Evolutionary conservation across 2,888 invertebrate genomes (phyloP), one percentile per base, ranked within the genome.

Genomic region (Calephelis perditalis): DNA sequence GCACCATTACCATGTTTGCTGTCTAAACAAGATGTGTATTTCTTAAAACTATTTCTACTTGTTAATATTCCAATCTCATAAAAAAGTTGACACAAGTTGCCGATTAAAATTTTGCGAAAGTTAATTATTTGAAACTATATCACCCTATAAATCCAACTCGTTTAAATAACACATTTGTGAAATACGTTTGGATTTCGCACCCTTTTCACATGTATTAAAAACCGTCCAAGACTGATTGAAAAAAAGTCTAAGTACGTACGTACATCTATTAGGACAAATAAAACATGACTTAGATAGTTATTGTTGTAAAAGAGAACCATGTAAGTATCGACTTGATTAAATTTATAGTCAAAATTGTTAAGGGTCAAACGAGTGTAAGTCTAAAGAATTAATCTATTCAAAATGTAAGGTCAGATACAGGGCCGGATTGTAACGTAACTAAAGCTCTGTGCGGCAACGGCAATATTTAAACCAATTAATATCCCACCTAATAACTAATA

Each of bases 301-400:
- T 60, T 37, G 55, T 46, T 35, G 35, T 35, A 54, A 35, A 7
- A 43, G 26, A 60, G 12, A 49, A 59, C 54, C 11, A 40, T 43
- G 8, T 56, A 73, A 73, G 74, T 81, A 82, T 82, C 75, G 74
- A 78, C 66, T 82, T 84, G 77, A 83, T 72, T 79, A 77, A 67
- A 63, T 66, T 66, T 45, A 55, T 55, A 63, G 57, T 44, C 54
- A 40, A 56, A 68, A 68, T 71, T 49, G 56, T 52, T 62, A 65
- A 65, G 70, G 70, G 70, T 66, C 66, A 65, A 65, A 63, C 61
- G 58, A 55, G 65, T 67, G 63, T 65, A 37, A 56, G 12, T 60
- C 55, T 58, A 60, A 58, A 47, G 47, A 67, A 65, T 64, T 63
- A 62, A 47, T 62, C 61, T 62, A 64, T 68, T 67, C 65, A 64